Evolutionary conservation across 37 sponge, comb jelly and placozoan species (phyloP).

Genomic region (Cladorhizidae sp.): DNA sequence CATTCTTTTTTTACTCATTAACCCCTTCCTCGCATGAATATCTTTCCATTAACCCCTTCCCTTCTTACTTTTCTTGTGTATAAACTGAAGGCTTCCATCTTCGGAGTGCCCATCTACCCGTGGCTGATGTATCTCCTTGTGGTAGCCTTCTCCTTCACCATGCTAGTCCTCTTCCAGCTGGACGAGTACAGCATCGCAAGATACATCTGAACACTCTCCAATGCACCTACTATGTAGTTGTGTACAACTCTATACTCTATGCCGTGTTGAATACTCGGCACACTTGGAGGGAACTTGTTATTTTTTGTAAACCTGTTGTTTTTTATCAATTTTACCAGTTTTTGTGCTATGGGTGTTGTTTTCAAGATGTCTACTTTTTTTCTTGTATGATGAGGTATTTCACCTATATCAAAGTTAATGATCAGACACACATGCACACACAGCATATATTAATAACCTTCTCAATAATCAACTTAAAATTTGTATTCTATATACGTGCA

Average conservation of each 20-base stretch:
- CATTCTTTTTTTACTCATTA: not conserved
- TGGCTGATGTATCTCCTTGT: conserved; percentile 35
- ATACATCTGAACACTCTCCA: not conserved
- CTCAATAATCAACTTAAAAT: too few species aligned
- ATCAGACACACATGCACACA: too few species aligned
- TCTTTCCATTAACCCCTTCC: not conserved
- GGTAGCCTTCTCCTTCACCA: conserved; percentile 8
- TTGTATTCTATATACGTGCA: too few species aligned
- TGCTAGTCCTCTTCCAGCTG: conserved; percentile 21
- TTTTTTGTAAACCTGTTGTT: too few species aligned
- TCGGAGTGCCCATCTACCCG: conserved; percentile 57
- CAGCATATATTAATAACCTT: too few species aligned
- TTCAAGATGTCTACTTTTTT: too few species aligned
- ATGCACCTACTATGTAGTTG: not conserved
- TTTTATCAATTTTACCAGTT: too few species aligned
- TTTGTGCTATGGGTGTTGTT: too few species aligned
- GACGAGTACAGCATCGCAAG: not conserved
- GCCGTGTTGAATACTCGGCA: too few species aligned
- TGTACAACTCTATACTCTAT: not conserved
- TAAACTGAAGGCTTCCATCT: conserved; percentile 35
- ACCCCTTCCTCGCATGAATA: not conserved
- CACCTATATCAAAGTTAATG: too few species aligned
- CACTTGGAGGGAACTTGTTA: too few species aligned
- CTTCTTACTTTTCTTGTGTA: not conserved
- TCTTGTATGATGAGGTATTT: too few species aligned